A percentile compares a stretch with the other conserved stretches of the same genome.
Evolutionary conservation across 2,797 vertebrate species (phyloP).

Genomic region (Trichosurus vulpecula): DNA sequence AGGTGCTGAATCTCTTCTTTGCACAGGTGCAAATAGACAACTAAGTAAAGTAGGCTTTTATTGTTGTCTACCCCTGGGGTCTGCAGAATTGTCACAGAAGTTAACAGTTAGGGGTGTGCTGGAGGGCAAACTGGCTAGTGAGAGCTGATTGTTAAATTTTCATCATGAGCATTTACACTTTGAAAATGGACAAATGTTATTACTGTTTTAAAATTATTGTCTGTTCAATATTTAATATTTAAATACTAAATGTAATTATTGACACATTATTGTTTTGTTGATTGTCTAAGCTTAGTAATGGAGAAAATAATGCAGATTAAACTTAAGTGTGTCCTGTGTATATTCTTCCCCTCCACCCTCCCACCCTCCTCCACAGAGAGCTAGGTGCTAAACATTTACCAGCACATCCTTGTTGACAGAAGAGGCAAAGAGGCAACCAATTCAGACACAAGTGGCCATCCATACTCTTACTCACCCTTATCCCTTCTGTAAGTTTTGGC

Average conservation of each 20-base stretch:
- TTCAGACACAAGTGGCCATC: background rate
- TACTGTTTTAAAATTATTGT: no score
- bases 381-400: background rate
- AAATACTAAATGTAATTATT: no score
- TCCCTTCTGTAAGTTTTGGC: slow-evolving; percentile 5
- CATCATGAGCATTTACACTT: background rate
- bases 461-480: background rate
- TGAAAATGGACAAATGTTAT: background rate
- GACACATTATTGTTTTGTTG: no score
- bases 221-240: no score
- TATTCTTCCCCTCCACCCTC: background rate
- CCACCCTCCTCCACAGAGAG: no score
- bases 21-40: background rate
- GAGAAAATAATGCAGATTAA: background rate
- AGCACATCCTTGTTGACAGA: background rate
- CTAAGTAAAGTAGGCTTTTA: background rate
- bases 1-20: background rate
- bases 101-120: background rate
- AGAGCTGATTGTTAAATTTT: background rate
- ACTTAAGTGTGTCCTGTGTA: background rate
- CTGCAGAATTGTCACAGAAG: background rate
- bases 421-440: background rate
- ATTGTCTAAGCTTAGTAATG: background rate
- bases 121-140: background rate
- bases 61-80: background rate